phyloP scores from a whole-genome alignment of 2,113 vertebrate species.

The Illadopsis cleaveri region DNA sequence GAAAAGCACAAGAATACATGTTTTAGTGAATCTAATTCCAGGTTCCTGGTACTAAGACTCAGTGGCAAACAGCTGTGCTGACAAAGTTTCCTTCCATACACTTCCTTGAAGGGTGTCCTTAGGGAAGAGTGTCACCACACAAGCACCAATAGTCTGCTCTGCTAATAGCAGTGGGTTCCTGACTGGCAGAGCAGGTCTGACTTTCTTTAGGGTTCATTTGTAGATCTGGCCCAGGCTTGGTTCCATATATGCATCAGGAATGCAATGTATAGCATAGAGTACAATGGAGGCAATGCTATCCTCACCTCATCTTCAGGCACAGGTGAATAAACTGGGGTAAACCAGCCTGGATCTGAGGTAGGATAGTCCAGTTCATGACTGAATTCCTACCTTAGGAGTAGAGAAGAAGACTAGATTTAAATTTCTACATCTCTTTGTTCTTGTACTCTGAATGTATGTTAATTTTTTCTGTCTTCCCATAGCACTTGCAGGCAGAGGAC shows the following conservation, averaged over 20 bases:
- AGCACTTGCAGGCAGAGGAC: neutral
- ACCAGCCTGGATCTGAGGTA: neutral
- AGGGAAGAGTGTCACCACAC: neutral
- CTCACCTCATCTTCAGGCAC: neutral
- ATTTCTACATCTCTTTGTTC: neutral
- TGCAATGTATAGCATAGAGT: neutral
- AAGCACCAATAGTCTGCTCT: neutral
- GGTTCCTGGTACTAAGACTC: neutral
- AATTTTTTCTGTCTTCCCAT: neutral
- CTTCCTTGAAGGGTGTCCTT: neutral
- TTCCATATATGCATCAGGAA: neutral
- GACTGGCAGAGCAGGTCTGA: slow-evolving; percentile 8
- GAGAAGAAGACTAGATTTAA: neutral
- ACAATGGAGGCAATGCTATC: neutral
- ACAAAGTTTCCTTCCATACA: neutral
- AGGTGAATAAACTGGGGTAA: neutral
- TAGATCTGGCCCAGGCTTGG: neutral
- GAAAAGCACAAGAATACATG: neutral
- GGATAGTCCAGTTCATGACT: neutral
- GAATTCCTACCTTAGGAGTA: neutral
- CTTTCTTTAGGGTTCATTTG: neutral
- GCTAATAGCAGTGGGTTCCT: neutral
- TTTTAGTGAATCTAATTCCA: neutral
- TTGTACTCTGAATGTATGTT: neutral
- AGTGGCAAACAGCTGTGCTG: neutral